These are phyloP conservation scores for Eilema caniola DNA, from an alignment of 2,888 invertebrate species.

Conservation along the genomic window DNA sequence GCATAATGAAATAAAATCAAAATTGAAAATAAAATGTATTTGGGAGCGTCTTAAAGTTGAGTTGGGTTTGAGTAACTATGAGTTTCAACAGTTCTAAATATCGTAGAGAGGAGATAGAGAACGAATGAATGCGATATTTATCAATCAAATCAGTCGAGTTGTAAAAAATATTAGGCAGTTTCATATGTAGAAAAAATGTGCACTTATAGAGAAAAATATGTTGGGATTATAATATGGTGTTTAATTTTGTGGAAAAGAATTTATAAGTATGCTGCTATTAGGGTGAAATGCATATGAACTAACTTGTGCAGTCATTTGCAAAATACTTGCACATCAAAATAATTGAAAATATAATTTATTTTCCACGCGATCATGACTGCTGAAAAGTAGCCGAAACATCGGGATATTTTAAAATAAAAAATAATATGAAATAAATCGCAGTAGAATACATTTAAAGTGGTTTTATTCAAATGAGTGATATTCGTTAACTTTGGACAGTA, in stretches of 20 bases:
- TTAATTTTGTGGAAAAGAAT: slow-evolving; percentile 16
- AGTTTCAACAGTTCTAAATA: not conserved
- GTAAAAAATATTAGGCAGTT: slow-evolving; percentile 2
- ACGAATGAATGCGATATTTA: not conserved
- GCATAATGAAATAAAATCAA: no score
- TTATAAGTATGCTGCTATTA: not conserved
- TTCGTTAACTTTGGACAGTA: no score
- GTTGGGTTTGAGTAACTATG: not conserved
- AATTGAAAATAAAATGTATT: no score
- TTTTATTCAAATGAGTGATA: no score
- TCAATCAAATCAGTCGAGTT: slow-evolving; percentile 3
- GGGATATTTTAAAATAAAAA: no score
- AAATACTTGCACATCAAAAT: not conserved
- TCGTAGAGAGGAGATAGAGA: not conserved
- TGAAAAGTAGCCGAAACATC: no score
- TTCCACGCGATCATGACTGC: no score
- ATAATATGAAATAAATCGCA: no score
- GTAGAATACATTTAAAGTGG: no score
- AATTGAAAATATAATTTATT: no score
- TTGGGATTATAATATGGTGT: slow-evolving; percentile 14
- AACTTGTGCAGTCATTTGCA: not conserved
- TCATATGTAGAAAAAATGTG: slow-evolving; percentile 19
- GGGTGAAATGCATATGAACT: not conserved
- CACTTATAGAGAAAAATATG: slow-evolving; percentile 10
- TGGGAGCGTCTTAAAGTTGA: not conserved